Evolutionary conservation across 2,113 vertebrate genomes (phyloP).

Genomic region (Corynorhinus townsendii): DNA sequence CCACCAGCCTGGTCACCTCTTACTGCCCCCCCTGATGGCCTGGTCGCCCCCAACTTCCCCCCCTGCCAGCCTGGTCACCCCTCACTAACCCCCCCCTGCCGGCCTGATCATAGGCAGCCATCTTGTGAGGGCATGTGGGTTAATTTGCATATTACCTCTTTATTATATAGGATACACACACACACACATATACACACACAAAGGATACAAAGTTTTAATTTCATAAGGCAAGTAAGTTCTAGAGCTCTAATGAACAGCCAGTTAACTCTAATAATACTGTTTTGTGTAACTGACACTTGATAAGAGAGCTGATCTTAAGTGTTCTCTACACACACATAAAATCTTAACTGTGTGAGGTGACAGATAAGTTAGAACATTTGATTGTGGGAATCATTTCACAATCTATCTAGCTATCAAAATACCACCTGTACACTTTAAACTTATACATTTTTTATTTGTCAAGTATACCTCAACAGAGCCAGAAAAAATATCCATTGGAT

Average conservation of each 20-base stretch:
- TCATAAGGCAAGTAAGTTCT: background rate
- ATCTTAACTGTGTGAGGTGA: background rate
- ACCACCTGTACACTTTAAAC: background rate
- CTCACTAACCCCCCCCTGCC: no score
- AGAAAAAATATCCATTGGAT: background rate
- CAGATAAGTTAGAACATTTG: no score
- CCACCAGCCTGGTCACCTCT: no score
- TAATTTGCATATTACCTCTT: no score
- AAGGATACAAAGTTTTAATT: background rate
- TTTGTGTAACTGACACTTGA: background rate
- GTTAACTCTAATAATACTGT: background rate
- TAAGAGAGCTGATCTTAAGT: background rate
- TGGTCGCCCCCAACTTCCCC: no score
- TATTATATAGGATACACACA: no score
- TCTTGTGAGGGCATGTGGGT: no score
- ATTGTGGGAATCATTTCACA: background rate
- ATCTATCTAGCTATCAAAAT: background rate
- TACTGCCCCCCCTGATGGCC: no score
- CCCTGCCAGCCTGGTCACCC: no score
- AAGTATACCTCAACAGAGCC: background rate
- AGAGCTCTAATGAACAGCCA: background rate
- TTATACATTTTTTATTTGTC: background rate
- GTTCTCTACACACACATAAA: background rate
- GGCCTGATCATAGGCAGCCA: no score
- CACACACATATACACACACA: no score